Conservation (phyloP, 2,888 invertebrate species). For the Drosophila acutilabella region DNA sequence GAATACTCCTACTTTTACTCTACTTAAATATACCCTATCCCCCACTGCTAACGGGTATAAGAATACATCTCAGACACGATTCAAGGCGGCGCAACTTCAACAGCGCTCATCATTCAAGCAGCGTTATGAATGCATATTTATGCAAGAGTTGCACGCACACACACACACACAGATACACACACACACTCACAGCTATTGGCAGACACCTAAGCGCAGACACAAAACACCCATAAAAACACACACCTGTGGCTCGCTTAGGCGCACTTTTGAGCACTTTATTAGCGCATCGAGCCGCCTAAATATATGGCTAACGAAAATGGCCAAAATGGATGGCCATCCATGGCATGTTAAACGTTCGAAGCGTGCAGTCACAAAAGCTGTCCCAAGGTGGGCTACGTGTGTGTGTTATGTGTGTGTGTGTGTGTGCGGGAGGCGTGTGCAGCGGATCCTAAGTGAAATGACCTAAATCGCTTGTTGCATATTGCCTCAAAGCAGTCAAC, state of each 20-base stretch:
- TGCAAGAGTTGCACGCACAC: conserved; percentile 72
- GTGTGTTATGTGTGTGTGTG: conserved; percentile 6
- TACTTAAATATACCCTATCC: neutral
- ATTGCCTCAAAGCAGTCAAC: conserved; percentile 13
- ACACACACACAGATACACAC: conserved; percentile 46
- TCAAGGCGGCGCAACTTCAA: conserved; percentile 10
- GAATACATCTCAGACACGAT: neutral
- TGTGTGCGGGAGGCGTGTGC: conserved; percentile 41
- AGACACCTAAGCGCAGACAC: conserved; percentile 16
- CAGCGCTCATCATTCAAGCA: conserved; percentile 58
- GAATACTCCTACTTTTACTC: no score
- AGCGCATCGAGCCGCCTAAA: conserved; percentile 64
- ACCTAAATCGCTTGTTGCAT: conserved; percentile 37
- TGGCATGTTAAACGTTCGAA: conserved; percentile 43
- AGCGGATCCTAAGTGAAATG: conserved; percentile 38
- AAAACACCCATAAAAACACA: conserved; percentile 30
- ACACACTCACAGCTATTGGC: conserved; percentile 22
- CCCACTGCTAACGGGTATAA: neutral
- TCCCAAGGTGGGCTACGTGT: conserved; percentile 31
- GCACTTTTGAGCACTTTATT: conserved; percentile 62
- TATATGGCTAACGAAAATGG: conserved; percentile 64
- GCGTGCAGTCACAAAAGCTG: conserved; percentile 45
- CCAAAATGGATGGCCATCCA: conserved; percentile 59
- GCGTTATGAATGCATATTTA: conserved; percentile 73
- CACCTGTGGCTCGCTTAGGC: conserved; percentile 8